Evolutionary conservation across 2,888 invertebrate species (phyloP), one percentile per base, ranked within the genome.

Genomic region (Yponomeuta malinellus): DNA sequence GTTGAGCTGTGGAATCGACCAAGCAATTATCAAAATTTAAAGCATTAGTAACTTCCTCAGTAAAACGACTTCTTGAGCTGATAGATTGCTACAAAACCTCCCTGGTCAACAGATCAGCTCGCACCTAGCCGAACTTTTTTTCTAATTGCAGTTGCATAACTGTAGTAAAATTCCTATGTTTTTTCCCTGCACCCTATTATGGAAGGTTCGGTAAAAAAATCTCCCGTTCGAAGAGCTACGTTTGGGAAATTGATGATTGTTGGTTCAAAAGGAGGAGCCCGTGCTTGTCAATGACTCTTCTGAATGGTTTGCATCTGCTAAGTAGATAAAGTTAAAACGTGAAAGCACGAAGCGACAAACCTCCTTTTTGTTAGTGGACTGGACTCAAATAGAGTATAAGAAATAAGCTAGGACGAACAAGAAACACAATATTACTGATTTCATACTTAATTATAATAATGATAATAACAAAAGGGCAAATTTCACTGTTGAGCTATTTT

Each of bases 111-210:
- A 43, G 43, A 43, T 8, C 43, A 43, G 8, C 43, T 43, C 43
- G 43, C 43, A 43, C 43, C 5, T 43, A 8, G 43, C 43, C 43
- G 43, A 37, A 4, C 43, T 81, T 83, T 82, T 82, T 83, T 82
- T 83, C 80, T 79, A 80, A 82, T 79, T 79, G 78, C 79, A 76
- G 77, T 77, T 78, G 73, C 72, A 73, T 70, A 70, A 65, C 70
- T 64, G 70, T 70, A 48, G 63, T 48, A 48, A 43, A 48, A 63
- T 63, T 70, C 70, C 29, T 63, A 33, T 12, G 48, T 65, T 71
- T 59, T 59, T 59, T 59, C 52, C 52, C 52, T 15, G 52, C 52
- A 59, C 52, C 52, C 15, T 59, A 59, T 59, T 59, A 59, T 59
- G 12, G 52, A 59, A 12, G 52, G 52, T 15, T 12, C 52, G 15